These are phyloP conservation scores for Thunnus maccoyii DNA, from an alignment of 2,113 vertebrate species.

Conservation along the genomic window DNA sequence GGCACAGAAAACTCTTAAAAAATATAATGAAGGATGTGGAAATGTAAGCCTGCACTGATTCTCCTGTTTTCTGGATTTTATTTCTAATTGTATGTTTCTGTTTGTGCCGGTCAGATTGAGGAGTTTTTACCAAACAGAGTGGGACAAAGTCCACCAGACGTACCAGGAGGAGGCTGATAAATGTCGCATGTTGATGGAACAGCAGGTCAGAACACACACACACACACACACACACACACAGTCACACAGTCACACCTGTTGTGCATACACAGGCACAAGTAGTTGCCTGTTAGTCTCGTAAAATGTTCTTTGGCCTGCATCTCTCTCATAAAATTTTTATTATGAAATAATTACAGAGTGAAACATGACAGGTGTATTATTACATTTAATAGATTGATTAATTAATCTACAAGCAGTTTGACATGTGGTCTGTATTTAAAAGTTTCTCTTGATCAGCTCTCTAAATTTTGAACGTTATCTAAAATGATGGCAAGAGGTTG, in stretches of 20 bases:
- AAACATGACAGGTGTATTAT: not conserved
- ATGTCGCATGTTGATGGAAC: slow-evolving; percentile 89
- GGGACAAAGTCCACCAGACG: slow-evolving; percentile 91
- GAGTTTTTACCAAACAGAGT: slow-evolving; percentile 92
- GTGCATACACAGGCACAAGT: not conserved
- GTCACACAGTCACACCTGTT: not conserved
- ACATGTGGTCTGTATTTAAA: not conserved
- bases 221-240: slow-evolving; percentile 16
- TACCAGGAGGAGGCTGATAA: slow-evolving; percentile 94
- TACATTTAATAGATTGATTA: not conserved
- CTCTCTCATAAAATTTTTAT: slow-evolving; percentile 11
- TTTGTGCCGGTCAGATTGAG: slow-evolving; percentile 79
- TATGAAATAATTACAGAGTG: slow-evolving; percentile 3
- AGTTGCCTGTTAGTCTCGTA: not conserved
- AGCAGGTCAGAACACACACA: slow-evolving; percentile 86
- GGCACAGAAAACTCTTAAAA: too few species aligned
- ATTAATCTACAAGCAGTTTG: not conserved
- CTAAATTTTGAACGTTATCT: too few species aligned
- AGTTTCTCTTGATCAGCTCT: not conserved
- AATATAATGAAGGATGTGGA: too few species aligned
- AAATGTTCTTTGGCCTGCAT: not conserved
- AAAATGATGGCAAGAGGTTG: too few species aligned
- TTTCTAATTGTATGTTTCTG: not conserved
- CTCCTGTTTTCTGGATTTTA: not conserved
- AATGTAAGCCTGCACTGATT: not conserved